These are phyloP conservation scores for Trogon surrucura DNA, from an alignment of 2,113 vertebrate species.

Conservation along the genomic window DNA sequence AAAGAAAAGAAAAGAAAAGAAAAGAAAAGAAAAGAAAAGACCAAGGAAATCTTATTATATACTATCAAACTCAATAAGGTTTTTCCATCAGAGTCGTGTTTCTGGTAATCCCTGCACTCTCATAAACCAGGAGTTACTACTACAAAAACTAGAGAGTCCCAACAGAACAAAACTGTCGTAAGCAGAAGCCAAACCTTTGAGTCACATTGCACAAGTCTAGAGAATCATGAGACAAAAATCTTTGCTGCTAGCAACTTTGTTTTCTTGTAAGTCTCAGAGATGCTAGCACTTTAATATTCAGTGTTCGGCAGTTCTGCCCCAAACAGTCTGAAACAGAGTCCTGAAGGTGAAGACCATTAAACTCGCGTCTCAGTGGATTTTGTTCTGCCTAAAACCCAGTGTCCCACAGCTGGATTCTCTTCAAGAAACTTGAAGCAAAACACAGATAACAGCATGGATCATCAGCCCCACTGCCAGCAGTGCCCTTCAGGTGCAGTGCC, in stretches of 20 bases:
- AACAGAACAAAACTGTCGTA: not conserved
- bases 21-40: not conserved
- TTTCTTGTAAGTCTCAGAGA: not conserved
- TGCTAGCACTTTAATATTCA: not conserved
- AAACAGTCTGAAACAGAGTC: not conserved
- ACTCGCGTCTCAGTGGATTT: not conserved
- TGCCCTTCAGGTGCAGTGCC: not conserved
- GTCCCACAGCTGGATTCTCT: not conserved
- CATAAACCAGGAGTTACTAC: conserved; percentile 31
- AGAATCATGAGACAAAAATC: not conserved
- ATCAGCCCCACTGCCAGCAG: not conserved
- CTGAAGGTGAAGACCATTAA: not conserved
- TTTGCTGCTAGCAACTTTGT: not conserved
- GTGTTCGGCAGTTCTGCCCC: not conserved
- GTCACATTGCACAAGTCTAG: not conserved
- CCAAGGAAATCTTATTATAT: conserved; percentile 41
- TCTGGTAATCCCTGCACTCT: conserved; percentile 1
- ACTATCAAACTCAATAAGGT: conserved; percentile 43
- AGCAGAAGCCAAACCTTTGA: conserved; percentile 3
- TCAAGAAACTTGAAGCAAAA: not conserved
- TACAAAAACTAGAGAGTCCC: not conserved
- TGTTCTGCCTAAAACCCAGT: not conserved
- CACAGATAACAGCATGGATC: not conserved
- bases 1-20: no score
- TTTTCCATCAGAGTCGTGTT: conserved; percentile 51